phyloP scores from a whole-genome alignment of 2,113 vertebrate genomes.

The Amblyopsis rosae region DNA sequence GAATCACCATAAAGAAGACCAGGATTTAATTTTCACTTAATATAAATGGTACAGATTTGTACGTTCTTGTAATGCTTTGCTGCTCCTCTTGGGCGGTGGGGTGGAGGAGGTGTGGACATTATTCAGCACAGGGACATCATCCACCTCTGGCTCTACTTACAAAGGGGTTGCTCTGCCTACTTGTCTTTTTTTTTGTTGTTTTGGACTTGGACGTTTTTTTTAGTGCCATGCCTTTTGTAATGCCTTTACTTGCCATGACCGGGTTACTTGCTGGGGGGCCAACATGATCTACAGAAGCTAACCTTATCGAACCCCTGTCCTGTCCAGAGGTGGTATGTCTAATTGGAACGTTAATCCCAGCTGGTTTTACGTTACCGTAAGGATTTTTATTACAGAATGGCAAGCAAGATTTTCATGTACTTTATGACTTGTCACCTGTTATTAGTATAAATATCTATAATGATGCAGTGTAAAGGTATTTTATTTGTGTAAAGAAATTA shows the following conservation, averaged over 20 bases:
- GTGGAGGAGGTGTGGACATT: slow-evolving; percentile 21
- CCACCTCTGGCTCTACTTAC: slow-evolving; percentile 40
- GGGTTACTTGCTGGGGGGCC: slow-evolving; percentile 14
- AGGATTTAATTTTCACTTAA: neutral
- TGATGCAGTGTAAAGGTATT: slow-evolving; percentile 64
- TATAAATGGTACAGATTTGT: slow-evolving; percentile 29
- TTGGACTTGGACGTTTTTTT: slow-evolving; percentile 28
- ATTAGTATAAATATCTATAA: slow-evolving; percentile 57
- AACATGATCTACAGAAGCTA: slow-evolving; percentile 31
- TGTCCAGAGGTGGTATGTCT: slow-evolving; percentile 53
- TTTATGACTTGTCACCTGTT: slow-evolving; percentile 65
- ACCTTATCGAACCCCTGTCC: slow-evolving; percentile 36
- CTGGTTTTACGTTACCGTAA: slow-evolving; percentile 48
- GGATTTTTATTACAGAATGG: slow-evolving; percentile 67
- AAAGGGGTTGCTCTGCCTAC: slow-evolving; percentile 12
- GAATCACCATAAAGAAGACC: slow-evolving; percentile 2
- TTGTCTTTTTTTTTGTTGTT: neutral
- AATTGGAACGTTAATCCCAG: slow-evolving; percentile 59
- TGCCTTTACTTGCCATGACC: slow-evolving; percentile 48
- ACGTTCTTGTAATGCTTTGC: slow-evolving; percentile 36
- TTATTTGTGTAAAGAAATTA: slow-evolving; percentile 71
- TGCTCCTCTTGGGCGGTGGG: slow-evolving; percentile 40
- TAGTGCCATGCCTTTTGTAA: slow-evolving; percentile 49
- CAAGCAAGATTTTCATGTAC: slow-evolving; percentile 53
- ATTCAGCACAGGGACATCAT: slow-evolving; percentile 6